Evolutionary conservation across 2,113 vertebrate species (phyloP).

Genomic region (Oncorhynchus clarkii): DNA sequence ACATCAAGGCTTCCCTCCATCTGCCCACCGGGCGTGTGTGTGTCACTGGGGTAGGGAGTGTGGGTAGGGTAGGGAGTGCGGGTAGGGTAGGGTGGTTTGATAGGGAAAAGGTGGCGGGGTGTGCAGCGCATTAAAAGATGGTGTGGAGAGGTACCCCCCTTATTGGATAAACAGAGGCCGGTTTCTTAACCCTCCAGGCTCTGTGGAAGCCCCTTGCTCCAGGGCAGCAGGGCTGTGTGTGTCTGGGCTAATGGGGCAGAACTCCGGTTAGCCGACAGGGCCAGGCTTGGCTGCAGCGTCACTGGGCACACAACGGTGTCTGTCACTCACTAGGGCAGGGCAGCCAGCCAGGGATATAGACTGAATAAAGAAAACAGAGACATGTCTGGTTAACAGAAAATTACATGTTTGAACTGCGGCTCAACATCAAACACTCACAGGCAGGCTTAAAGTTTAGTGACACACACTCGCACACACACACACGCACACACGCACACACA

Average conservation of each 20-base stretch:
- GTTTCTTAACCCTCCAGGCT: slow-evolving; percentile 6
- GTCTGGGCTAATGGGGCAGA: slow-evolving; percentile 14
- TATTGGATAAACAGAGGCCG: slow-evolving; percentile 25
- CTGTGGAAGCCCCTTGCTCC: slow-evolving; percentile 40
- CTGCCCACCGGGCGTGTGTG: neutral
- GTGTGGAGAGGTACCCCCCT: neutral
- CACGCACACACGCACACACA: too few relatives aligned
- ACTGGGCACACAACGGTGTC: neutral
- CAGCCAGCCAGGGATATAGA: neutral
- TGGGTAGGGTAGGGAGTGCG: neutral
- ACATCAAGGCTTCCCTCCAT: slow-evolving; percentile 49
- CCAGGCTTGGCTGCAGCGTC: neutral
- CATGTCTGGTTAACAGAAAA: too few relatives aligned
- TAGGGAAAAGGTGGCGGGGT: neutral
- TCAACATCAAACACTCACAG: too few relatives aligned
- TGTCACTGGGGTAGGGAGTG: neutral
- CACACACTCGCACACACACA: too few relatives aligned
- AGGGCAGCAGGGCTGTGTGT: slow-evolving; percentile 15
- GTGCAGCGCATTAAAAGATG: neutral
- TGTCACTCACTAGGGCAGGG: neutral
- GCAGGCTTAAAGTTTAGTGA: neutral
- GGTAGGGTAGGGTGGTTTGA: neutral
- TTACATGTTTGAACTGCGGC: too few relatives aligned
- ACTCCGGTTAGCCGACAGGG: neutral
- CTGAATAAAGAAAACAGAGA: too few relatives aligned